Evolutionary conservation across 2,797 vertebrate genomes (phyloP).

Genomic region (Dallia pectoralis): DNA sequence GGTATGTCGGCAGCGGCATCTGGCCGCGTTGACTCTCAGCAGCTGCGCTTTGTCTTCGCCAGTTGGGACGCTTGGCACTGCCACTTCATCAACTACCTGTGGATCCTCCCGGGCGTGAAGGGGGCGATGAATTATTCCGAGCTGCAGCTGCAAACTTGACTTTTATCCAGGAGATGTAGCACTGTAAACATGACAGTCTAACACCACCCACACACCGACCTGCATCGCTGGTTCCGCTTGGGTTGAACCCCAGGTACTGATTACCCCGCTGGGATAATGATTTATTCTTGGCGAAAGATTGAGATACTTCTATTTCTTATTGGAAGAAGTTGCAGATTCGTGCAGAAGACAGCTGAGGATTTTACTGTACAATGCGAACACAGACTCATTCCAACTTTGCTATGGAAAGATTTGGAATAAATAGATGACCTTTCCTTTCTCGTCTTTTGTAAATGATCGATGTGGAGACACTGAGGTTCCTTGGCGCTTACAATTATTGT

Average conservation of each 20-base stretch:
- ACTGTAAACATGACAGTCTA: constrained; percentile 67
- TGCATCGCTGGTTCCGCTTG: constrained; percentile 22
- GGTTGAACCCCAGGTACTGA: not conserved
- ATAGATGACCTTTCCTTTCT: constrained; percentile 52
- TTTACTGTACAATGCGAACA: constrained; percentile 18
- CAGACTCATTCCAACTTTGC: constrained; percentile 14
- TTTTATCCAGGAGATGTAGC: constrained; percentile 76
- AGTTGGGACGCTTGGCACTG: constrained; percentile 86
- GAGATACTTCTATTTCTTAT: constrained; percentile 25
- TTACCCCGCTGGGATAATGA: constrained; percentile 17
- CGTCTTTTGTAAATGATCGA: constrained; percentile 44
- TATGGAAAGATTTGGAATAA: constrained; percentile 32
- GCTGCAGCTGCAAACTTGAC: constrained; percentile 80
- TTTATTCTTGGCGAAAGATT: constrained; percentile 41
- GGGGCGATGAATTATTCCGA: constrained; percentile 77
- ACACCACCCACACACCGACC: constrained; percentile 65
- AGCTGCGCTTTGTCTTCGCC: constrained; percentile 83
- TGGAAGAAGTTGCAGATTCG: constrained; percentile 37
- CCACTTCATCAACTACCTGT: constrained; percentile 88
- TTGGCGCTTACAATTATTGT: constrained; percentile 35
- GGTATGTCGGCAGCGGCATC: constrained; percentile 84
- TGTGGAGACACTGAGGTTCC: constrained; percentile 55
- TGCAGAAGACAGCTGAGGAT: constrained; percentile 46
- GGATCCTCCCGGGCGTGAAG: constrained; percentile 78
- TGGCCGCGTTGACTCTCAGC: constrained; percentile 82